phyloP scores from a whole-genome alignment of 2,888 invertebrate species.

The Scaptomyza reducta region DNA sequence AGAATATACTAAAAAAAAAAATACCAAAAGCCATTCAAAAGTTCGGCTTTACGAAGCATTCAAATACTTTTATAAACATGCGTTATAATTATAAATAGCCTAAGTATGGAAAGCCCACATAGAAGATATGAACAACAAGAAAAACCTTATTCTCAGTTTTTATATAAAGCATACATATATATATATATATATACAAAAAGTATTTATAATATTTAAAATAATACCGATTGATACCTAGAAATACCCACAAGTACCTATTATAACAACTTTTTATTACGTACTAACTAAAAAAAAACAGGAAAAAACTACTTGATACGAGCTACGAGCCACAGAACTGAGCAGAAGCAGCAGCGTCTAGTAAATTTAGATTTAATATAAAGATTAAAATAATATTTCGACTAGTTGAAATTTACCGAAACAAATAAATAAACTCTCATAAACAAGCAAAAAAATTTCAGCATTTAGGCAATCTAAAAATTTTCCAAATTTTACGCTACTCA shows the following conservation, averaged over 20 bases:
- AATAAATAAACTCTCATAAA: constrained; percentile 27
- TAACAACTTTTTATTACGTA: constrained; percentile 75
- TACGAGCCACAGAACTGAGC: constrained; percentile 78
- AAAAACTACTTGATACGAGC: constrained; percentile 70
- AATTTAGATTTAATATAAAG: constrained; percentile 51
- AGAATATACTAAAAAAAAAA: constrained; percentile 2
- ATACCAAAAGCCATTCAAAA: constrained; percentile 28
- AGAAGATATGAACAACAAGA: constrained; percentile 21
- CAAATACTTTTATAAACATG: constrained; percentile 65
- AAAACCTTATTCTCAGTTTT: constrained; percentile 55
- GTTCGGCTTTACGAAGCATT: constrained; percentile 52
- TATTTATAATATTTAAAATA: constrained; percentile 12
- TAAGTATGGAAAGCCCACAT: constrained; percentile 24
- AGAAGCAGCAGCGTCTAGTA: constrained; percentile 58
- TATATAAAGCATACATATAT: constrained; percentile 48
- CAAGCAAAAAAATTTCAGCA: constrained; percentile 20
- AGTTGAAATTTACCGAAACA: constrained; percentile 42
- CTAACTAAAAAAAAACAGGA: constrained; percentile 18
- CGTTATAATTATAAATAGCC: constrained; percentile 46
- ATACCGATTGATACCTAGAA: constrained; percentile 68
- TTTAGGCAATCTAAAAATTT: constrained; percentile 31
- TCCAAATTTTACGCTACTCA: not conserved
- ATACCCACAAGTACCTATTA: constrained; percentile 76
- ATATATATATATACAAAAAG: constrained; percentile 3
- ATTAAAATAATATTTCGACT: constrained; percentile 41